Base-by-base conservation (phyloP, 1,140 invertebrate species). In the Danaus plexippus region DNA sequence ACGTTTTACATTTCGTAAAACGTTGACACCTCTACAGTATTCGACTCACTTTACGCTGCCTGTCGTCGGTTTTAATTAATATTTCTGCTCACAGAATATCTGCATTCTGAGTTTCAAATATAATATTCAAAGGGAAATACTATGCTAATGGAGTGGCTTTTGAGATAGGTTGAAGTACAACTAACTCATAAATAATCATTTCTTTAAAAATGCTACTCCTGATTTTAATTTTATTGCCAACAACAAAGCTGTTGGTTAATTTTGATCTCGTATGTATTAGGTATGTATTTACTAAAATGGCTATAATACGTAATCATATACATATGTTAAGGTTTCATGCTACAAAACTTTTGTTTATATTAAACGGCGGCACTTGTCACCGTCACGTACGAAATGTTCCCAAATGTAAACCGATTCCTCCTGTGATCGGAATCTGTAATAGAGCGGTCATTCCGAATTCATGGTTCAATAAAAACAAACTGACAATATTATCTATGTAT, bases 361-460 rank as follows among this genome's bases (percentile, higher is more conserved):
- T 32, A 32, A 32, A 32, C 7, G 22, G 22, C 1, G 22, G 22
- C 22, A 46, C 13, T 54, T 54, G n/a, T 54, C 53, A 54, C 48
- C 57, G 49, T 71, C 71, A 71, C 69, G 69, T 71, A 62, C 54
- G 60, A 55, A 66, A 64, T 55, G 62, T 63, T 61, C 51, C 59
- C 61, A 69, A 66, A 74, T 74, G 67, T 64, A 66, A 64, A 69
- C 61, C 67, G 64, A 69, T 74, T 67, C 58, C 59, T 66, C 12
- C 47, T 61, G 67, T 50, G 64, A 50, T 49, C 53, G 52, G 64
- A 64, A 67, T 70, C 22, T 32, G 22, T 32, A 32, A 32, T 32
- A 32, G 22, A 32, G 22, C 22, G 22, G 22, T 32, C 22, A 32
- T 32, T 32, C 18, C 47, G 12, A 48, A 13, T 48, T 8, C 47